Evolutionary conservation across 2,888 invertebrate genomes (phyloP).

Genomic region (Parascotia fuliginaria): DNA sequence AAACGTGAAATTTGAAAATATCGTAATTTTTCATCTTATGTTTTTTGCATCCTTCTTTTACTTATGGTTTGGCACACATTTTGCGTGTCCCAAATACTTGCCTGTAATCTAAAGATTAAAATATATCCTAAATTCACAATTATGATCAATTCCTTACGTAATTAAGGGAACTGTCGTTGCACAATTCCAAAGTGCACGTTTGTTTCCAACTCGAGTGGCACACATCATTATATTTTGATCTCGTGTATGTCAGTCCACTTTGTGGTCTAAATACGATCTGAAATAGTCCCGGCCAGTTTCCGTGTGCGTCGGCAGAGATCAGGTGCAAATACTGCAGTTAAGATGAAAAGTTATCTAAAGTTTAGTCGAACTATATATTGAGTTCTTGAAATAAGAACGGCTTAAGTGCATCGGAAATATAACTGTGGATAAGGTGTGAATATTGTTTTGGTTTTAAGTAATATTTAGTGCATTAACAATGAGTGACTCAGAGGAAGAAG

Average conservation of each 20-base stretch:
- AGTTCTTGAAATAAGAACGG: neutral
- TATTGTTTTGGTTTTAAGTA: slow-evolving; percentile 11
- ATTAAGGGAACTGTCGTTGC: neutral
- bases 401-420: neutral
- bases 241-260: slow-evolving; percentile 70
- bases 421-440: slow-evolving; percentile 12
- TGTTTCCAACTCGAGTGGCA: slow-evolving; percentile 42
- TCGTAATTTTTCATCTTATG: too few relatives aligned
- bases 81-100: too few relatives aligned
- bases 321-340: slow-evolving; percentile 72
- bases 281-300: slow-evolving; percentile 78
- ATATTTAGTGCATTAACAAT: slow-evolving; percentile 22
- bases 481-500: slow-evolving; percentile 33
- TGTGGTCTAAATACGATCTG: slow-evolving; percentile 77
- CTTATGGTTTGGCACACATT: too few relatives aligned
- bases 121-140: too few relatives aligned
- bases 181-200: neutral
- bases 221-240: slow-evolving; percentile 75
- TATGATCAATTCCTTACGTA: neutral
- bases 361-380: slow-evolving; percentile 21
- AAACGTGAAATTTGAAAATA: too few relatives aligned
- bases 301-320: slow-evolving; percentile 72
- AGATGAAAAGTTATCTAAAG: slow-evolving; percentile 40
- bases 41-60: too few relatives aligned
- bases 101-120: too few relatives aligned